Evolutionary conservation across 2,797 vertebrate genomes (phyloP), one percentile per base, ranked within the genome.

Genomic region (Merluccius polli): DNA sequence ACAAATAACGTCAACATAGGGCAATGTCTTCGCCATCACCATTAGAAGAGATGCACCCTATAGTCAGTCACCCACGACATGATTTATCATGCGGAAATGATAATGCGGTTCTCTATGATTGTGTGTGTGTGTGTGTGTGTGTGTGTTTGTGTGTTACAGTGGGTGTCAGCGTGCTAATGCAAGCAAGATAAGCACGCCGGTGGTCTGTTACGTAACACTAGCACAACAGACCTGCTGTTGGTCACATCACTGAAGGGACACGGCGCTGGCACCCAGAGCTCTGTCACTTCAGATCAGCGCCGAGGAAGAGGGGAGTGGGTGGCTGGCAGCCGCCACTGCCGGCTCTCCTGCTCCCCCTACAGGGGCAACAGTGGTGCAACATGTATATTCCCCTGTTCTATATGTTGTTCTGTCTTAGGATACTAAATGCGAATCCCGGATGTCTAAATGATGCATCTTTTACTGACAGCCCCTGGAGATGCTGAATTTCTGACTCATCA

Each of bases 331-430:
- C 78, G 70, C 82, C 81, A 83, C 74, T 75, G 52, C 78, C 76
- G 65, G 81, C 83, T 33, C 87, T 90, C 83, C 90, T 16, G 1
- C 91, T 87, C 93, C 93, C 90, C 90, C 93, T 92, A 71, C 82
- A 90, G 92, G 89, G 70, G n/a, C 41, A 32, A 81, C 18, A 12
- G 5, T 69, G 65, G 75, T 68, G 84, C 41, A 65, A 81, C 89
- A 88, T 59, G 6, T 41, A 12, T 41, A 8, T 41, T 18, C 41
- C 41, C 41, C 1, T 12, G 24, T 65, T 65, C 24, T 65, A 27
- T 59, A 24, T n/a, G 52, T 59, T 65, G 59, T 12, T 27, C n/a
- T n/a, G n/a, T n/a, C n/a, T n/a, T 12, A 3, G 59, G n/a, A 69
- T 18, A 7, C 67, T 16, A 27, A 68, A 68, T 15, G 29, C n/a